Percentiles rank a stretch among this genome's conserved stretches.
These are phyloP conservation scores for Chironomus striatipennis DNA, from an alignment of 1,140 invertebrate species.

Conservation along the genomic window DNA sequence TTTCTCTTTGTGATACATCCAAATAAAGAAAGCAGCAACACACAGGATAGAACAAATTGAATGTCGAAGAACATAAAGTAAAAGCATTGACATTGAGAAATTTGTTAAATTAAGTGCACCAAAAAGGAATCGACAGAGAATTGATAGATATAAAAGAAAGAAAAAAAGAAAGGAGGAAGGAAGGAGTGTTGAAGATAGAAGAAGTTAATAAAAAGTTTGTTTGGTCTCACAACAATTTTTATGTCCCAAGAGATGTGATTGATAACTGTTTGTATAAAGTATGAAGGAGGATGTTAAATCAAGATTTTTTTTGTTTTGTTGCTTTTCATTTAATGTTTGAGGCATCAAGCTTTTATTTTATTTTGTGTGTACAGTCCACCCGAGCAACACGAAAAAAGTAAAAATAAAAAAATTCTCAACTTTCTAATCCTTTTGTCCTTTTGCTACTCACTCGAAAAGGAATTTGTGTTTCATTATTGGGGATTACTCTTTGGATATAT, in stretches of 20 bases:
- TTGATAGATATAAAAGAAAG: neutral
- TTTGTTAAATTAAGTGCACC: slow-evolving; percentile 9
- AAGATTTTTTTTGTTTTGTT: no score
- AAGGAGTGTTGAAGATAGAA: neutral
- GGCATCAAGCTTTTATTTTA: no score
- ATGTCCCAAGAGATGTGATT: neutral
- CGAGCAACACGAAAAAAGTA: no score
- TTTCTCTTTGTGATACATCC: neutral
- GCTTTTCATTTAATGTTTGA: no score
- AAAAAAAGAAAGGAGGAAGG: neutral
- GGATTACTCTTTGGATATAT: no score
- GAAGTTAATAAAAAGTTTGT: slow-evolving; percentile 3
- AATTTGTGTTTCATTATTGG: no score
- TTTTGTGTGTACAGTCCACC: neutral
- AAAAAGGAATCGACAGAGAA: no score
- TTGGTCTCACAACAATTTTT: neutral
- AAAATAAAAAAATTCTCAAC: no score
- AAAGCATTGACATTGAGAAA: neutral
- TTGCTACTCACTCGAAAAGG: no score
- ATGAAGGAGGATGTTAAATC: no score
- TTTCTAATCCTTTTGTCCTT: no score
- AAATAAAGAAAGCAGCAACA: neutral
- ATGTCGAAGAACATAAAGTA: neutral
- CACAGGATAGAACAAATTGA: neutral
- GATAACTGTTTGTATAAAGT: neutral